These are phyloP conservation scores for Falco novaeseelandiae DNA, from an alignment of 2,797 vertebrate species.

Conservation along the genomic window DNA sequence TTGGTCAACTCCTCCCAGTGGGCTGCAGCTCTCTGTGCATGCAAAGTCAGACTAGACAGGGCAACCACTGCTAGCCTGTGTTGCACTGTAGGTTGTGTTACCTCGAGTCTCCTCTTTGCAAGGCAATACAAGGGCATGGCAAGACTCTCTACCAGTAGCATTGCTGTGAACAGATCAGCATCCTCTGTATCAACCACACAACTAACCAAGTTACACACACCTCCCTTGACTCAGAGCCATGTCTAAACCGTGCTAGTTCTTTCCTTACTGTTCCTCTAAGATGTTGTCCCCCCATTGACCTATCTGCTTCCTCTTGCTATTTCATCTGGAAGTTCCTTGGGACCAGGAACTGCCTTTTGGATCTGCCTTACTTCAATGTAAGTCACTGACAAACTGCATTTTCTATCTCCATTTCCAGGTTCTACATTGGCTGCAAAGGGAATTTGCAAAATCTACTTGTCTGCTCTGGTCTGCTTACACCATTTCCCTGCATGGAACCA, in stretches of 20 bases:
- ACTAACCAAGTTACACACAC: neutral
- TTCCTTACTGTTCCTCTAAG: neutral
- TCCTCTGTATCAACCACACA: neutral
- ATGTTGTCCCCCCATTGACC: neutral
- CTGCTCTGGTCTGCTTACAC: neutral
- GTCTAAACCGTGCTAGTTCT: neutral
- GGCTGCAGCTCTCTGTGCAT: neutral
- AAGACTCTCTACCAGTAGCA: neutral
- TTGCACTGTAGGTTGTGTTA: neutral
- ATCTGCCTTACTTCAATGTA: neutral
- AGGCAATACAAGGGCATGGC: neutral
- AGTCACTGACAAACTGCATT: neutral
- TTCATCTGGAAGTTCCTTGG: neutral
- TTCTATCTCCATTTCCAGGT: neutral
- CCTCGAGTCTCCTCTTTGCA: neutral
- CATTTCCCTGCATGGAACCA: neutral
- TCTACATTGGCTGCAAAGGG: neutral
- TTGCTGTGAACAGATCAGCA: neutral
- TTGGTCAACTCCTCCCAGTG: fast-evolving
- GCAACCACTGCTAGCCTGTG: neutral
- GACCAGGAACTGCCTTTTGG: neutral
- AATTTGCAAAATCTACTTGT: neutral
- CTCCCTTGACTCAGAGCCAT: neutral
- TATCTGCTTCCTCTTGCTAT: neutral
- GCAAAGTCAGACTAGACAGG: neutral